A percentile compares a stretch with the other conserved stretches of the same genome.
These are phyloP conservation scores for Archivesica marissinica DNA, from an alignment of 1,140 invertebrate genomes.

Conservation along the genomic window DNA sequence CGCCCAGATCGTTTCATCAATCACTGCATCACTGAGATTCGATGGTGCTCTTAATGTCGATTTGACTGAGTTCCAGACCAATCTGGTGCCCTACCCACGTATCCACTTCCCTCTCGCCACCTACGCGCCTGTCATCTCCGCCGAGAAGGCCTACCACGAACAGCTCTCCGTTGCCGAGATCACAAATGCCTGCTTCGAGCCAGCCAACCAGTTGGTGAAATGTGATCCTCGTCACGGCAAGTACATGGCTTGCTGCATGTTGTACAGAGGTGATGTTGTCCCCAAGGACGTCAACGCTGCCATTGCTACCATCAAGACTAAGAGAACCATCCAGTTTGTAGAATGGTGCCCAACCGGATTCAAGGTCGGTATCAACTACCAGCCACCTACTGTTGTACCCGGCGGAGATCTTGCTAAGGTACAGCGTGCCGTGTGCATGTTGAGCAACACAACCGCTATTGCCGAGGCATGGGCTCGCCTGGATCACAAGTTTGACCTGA, in stretches of 20 bases:
- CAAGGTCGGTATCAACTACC: constrained; percentile 85
- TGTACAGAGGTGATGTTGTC: constrained; percentile 82
- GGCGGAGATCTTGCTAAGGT: constrained; percentile 90
- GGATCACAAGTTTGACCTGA: constrained; percentile 87
- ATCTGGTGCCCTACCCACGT: constrained; percentile 85
- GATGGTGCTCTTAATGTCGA: constrained; percentile 89
- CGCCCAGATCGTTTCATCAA: constrained; percentile 85
- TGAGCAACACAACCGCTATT: constrained; percentile 91
- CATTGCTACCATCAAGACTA: constrained; percentile 92
- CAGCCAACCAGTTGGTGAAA: constrained; percentile 95
- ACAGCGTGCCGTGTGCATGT: constrained; percentile 85
- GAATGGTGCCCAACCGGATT: constrained; percentile 75
- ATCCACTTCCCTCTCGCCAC: constrained; percentile 82
- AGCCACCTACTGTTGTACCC: constrained; percentile 90
- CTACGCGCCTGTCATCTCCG: constrained; percentile 81
- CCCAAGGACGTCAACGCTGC: constrained; percentile 95
- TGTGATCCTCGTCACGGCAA: constrained; percentile 95
- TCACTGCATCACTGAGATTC: constrained; percentile 87
- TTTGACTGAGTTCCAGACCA: constrained; percentile 89
- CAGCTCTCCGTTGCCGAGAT: constrained; percentile 82
- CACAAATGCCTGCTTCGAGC: constrained; percentile 94
- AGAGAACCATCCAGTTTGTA: constrained; percentile 83
- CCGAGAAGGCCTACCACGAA: constrained; percentile 83
- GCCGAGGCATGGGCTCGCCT: constrained; percentile 88
- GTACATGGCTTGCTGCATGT: constrained; percentile 86